Conservation (phyloP, 2,888 invertebrate genomes). For the Caenorhabditis sp. region DNA sequence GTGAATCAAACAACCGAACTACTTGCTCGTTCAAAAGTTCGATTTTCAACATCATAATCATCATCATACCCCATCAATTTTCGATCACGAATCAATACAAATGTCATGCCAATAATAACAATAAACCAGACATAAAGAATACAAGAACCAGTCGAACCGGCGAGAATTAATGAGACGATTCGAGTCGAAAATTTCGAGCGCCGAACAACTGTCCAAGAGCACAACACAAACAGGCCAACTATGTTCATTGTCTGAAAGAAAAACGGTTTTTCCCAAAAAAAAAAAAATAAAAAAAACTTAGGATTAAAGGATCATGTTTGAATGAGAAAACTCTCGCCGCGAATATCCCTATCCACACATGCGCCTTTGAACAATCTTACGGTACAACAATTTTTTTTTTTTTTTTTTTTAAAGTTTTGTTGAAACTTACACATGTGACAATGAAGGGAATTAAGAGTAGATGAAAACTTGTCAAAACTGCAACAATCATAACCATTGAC, state of each 20-base stretch:
- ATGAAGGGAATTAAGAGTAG: slow-evolving; percentile 54
- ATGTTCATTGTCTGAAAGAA: slow-evolving; percentile 16
- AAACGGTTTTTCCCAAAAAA: no score
- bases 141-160: slow-evolving; percentile 34
- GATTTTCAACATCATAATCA: slow-evolving; percentile 38
- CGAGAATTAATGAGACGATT: slow-evolving; percentile 37
- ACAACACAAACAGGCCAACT: slow-evolving; percentile 22
- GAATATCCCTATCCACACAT: no score
- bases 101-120: slow-evolving; percentile 53
- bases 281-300: no score
- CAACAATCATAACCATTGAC: slow-evolving; percentile 53
- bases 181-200: slow-evolving; percentile 20
- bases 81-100: slow-evolving; percentile 58
- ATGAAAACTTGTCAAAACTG: slow-evolving; percentile 54
- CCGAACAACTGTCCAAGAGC: slow-evolving; percentile 31
- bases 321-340: no score
- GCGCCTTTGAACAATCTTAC: no score
- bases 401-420: not conserved
- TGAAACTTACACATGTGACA: slow-evolving; percentile 32
- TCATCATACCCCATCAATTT: slow-evolving; percentile 46
- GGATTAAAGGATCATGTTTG: no score
- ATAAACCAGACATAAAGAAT: slow-evolving; percentile 57
- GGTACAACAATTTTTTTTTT: no score
- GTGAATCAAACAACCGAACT: slow-evolving; percentile 33
- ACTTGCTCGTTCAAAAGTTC: slow-evolving; percentile 39